Conservation (phyloP, 2,888 invertebrate genomes). For the Harpalus rufipes region DNA sequence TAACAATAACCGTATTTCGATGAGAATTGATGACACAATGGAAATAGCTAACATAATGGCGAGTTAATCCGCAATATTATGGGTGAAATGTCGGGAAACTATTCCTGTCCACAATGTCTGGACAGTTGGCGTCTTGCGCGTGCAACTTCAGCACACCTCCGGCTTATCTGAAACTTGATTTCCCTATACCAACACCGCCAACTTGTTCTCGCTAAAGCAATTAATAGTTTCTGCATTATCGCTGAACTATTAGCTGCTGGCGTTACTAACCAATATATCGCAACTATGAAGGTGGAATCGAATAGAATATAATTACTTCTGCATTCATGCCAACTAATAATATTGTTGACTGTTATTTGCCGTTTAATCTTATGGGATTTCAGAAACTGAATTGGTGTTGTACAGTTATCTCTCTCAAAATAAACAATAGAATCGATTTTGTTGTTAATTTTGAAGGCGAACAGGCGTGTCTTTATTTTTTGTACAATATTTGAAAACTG, state of each 20-base stretch:
- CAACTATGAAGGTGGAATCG: not conserved
- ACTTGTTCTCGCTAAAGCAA: constrained; percentile 19
- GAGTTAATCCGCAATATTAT: not conserved
- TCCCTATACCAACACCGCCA: constrained; percentile 33
- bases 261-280: not conserved
- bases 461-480: too few relatives aligned
- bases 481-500: too few relatives aligned
- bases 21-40: not conserved
- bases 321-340: not conserved
- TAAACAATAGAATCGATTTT: too few relatives aligned
- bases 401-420: too few relatives aligned
- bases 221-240: constrained; percentile 52
- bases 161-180: constrained; percentile 46
- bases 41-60: not conserved
- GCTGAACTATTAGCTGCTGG: constrained; percentile 42
- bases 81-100: not conserved
- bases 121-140: constrained; percentile 15
- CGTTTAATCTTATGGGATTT: not conserved
- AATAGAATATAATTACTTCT: not conserved
- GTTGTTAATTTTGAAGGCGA: too few relatives aligned
- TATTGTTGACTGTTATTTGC: not conserved
- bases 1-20: not conserved
- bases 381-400: not conserved
- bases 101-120: not conserved
- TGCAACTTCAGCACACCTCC: constrained; percentile 39